These are phyloP conservation scores for Sthenelais limicola DNA, from an alignment of 2,888 invertebrate species.

Conservation along the genomic window DNA sequence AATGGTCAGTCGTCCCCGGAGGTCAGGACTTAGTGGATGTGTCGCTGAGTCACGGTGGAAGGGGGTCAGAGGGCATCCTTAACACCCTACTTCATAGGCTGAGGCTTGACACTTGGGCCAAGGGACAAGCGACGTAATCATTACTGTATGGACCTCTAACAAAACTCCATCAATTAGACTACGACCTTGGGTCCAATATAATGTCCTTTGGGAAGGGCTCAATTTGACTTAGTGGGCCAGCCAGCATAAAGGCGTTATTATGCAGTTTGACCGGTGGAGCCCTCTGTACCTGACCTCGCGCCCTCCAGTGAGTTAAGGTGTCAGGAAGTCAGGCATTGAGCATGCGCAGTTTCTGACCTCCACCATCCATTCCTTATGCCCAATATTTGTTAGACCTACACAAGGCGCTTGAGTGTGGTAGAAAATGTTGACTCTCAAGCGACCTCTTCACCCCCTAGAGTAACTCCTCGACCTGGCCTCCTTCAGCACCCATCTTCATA, in stretches of 20 bases:
- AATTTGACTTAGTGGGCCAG: conserved; percentile 25
- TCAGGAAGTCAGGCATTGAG: background rate
- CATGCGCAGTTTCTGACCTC: background rate
- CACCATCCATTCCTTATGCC: background rate
- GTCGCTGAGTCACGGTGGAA: conserved; percentile 23
- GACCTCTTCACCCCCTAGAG: conserved; percentile 7
- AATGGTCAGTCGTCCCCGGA: background rate
- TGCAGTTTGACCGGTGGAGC: background rate
- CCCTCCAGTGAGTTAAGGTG: conserved; percentile 11
- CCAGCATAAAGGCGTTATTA: conserved; percentile 13
- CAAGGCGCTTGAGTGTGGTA: background rate
- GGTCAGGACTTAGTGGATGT: background rate
- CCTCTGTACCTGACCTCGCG: conserved; percentile 12
- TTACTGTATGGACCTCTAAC: conserved; percentile 25
- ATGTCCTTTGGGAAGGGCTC: conserved; percentile 7
- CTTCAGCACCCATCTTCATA: no score
- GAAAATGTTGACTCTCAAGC: conserved; percentile 23
- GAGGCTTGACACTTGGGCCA: background rate
- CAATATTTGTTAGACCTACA: conserved; percentile 30
- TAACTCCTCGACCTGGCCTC: no score
- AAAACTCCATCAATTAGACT: conserved; percentile 23
- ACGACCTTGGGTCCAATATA: conserved; percentile 11
- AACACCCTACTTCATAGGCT: background rate
- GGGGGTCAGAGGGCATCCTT: background rate
- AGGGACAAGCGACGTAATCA: conserved; percentile 26